phyloP scores from a whole-genome alignment of 2,797 vertebrate species.

The Ceryle rudis region DNA sequence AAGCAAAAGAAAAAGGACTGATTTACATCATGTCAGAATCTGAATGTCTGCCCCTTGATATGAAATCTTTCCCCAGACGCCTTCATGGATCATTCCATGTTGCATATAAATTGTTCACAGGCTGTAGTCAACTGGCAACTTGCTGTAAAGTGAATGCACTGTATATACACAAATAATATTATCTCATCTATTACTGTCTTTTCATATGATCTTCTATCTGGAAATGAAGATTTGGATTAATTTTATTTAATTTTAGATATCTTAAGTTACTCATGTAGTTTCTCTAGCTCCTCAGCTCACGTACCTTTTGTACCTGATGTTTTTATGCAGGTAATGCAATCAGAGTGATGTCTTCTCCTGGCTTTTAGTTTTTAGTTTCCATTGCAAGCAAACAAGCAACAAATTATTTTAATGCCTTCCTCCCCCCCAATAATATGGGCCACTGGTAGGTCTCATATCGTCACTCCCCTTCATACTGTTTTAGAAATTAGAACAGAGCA shows the following conservation, averaged over 20 bases:
- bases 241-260: neutral
- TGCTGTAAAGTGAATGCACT: neutral
- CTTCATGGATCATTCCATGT: neutral
- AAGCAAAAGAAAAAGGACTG: neutral
- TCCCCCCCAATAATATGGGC: rapidly evolving
- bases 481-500: neutral
- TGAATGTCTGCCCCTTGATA: neutral
- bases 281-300: neutral
- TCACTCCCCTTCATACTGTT: neutral
- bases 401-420: neutral
- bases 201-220: neutral
- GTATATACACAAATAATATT: neutral
- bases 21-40: neutral
- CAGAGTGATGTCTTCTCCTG: neutral
- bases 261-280: neutral
- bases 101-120: neutral
- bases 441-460: neutral
- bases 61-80: neutral
- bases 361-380: neutral
- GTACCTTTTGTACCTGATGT: rapidly evolving
- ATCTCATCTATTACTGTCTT: neutral
- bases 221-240: neutral
- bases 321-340: neutral
- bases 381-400: neutral
- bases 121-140: neutral